Conservation (phyloP, 2,113 vertebrate genomes). For the Micromys minutus region DNA sequence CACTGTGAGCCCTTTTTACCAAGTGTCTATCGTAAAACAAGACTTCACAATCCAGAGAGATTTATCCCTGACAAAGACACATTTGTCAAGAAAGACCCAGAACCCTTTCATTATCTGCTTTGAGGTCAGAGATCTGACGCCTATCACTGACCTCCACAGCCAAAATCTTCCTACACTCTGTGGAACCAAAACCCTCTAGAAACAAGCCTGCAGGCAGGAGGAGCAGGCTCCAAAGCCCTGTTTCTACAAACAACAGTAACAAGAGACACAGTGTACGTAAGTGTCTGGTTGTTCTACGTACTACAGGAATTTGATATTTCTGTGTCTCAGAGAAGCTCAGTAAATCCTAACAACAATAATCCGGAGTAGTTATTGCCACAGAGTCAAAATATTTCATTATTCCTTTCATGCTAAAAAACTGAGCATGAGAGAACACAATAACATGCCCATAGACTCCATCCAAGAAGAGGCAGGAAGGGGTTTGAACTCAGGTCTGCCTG, state of each 20-base stretch:
- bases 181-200: neutral
- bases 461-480: neutral
- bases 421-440: neutral
- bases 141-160: neutral
- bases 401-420: neutral
- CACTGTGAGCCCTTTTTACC: neutral
- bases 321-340: neutral
- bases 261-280: neutral
- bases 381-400: neutral
- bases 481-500: neutral
- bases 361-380: neutral
- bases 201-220: neutral
- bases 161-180: neutral
- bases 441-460: neutral
- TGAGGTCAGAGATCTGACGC: neutral
- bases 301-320: neutral
- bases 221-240: neutral
- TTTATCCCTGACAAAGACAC: neutral
- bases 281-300: neutral
- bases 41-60: slow-evolving; percentile 40
- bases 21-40: neutral
- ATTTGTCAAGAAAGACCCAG: neutral
- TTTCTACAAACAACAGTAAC: neutral
- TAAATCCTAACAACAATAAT: neutral
- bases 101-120: neutral